Conservation (phyloP, 1,140 invertebrate genomes). For the Atta cephalotes region DNA sequence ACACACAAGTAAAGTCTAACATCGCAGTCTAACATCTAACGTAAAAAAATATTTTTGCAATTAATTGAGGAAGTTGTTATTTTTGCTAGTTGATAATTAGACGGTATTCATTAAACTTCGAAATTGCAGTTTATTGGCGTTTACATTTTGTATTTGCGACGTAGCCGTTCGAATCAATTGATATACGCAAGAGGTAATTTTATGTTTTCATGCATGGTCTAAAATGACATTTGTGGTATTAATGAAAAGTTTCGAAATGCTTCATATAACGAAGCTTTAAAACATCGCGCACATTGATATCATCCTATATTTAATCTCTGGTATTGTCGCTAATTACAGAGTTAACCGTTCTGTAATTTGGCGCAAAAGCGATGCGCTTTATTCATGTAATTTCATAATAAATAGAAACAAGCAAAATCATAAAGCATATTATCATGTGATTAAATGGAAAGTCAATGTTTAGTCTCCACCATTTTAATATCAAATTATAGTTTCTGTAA, state of each 20-base stretch:
- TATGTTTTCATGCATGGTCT: slow-evolving; percentile 57
- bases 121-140: slow-evolving; percentile 56
- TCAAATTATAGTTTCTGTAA: slow-evolving; percentile 37
- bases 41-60: slow-evolving; percentile 25
- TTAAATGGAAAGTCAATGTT: slow-evolving; percentile 67
- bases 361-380: slow-evolving; percentile 41
- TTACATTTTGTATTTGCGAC: slow-evolving; percentile 52
- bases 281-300: slow-evolving; percentile 42
- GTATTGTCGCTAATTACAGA: slow-evolving; percentile 60
- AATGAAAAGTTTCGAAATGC: slow-evolving; percentile 59
- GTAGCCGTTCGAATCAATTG: slow-evolving; percentile 45
- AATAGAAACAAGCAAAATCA: slow-evolving; percentile 45
- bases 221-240: slow-evolving; percentile 60
- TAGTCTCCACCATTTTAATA: slow-evolving; percentile 36
- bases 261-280: slow-evolving; percentile 57
- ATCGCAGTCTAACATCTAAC: background rate
- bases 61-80: slow-evolving; percentile 17
- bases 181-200: slow-evolving; percentile 55
- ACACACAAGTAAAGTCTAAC: background rate
- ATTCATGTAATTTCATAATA: slow-evolving; percentile 57
- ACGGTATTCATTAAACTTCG: slow-evolving; percentile 47
- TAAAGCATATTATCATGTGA: slow-evolving; percentile 48
- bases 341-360: slow-evolving; percentile 46
- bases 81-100: slow-evolving; percentile 47
- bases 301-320: slow-evolving; percentile 51